Base-by-base conservation (phyloP, 2,113 vertebrate species). In the Varanus komodoensis region DNA sequence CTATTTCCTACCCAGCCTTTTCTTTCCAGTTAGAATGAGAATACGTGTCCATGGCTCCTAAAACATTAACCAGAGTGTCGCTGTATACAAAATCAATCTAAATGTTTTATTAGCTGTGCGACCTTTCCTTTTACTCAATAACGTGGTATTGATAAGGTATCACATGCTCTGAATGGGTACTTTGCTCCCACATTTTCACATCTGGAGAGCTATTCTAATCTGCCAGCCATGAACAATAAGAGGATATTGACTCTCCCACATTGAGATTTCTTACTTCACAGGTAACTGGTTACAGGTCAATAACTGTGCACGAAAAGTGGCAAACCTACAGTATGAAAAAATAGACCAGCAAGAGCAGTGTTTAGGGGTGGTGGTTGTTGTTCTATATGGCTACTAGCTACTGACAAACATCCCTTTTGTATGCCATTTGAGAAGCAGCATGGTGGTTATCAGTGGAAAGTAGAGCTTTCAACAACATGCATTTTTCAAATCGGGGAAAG, bases 141-240 rank as follows among this genome's bases (percentile, higher is more conserved):
- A 92, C 94, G 90, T 71, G 34, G 74, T n/a, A 81, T 82, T 27
- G 57, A 82, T 74, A 75, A 83, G 15, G 52, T 61, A 48, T 54
- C 90, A 87, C 0, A 0, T 52, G 79, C 17, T 64, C 61, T 61
- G 81, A 52, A 52, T 73, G 32, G 1, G n/a, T 81, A 78, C 80
- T 81, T 93, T 27, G 91, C 86, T 80, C n/a, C 73, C 38, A 85
- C 52, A 52, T 88, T 89, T 87, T 82, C 61, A 54, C 52, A 68
- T 69, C 87, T 75, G 38, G 89, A 44, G 25, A 25, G 19, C 50
- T 83, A 32, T 75, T 32, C 71, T 84, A 64, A 73, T 73, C 78
- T 87, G 67, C 85, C 90, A 81, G 81, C 34, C 64, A 93, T 61
- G 69, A 90, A 69, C 69, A 75, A 73, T 91, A 90, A 93, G 6